phyloP scores from a whole-genome alignment of 2,113 vertebrate species.

The Mormyrus iriodes region DNA sequence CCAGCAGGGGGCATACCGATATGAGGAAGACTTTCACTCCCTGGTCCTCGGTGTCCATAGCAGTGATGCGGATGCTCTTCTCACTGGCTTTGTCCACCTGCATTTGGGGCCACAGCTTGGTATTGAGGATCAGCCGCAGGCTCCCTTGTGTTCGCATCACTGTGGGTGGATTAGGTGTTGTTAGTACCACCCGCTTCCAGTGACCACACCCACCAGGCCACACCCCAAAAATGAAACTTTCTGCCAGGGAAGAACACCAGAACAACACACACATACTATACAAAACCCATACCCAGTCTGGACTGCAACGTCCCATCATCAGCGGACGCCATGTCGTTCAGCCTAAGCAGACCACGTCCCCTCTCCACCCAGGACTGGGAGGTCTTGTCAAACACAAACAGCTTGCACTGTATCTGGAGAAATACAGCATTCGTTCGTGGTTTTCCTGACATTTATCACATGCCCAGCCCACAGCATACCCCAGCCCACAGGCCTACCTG shows the following conservation, averaged over 20 bases:
- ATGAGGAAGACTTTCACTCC: conserved; percentile 97
- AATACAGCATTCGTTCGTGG: not conserved
- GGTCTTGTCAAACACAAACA: conserved; percentile 79
- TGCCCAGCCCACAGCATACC: not conserved
- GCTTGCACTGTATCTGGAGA: conserved; percentile 76
- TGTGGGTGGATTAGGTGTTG: conserved; percentile 34
- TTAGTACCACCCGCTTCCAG: not conserved
- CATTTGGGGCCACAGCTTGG: conserved; percentile 98
- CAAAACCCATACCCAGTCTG: conserved; percentile 61
- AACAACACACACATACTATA: not conserved
- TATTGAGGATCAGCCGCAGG: conserved; percentile 92
- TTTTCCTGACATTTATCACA: not conserved
- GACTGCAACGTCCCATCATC: conserved; percentile 75
- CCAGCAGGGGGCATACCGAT: conserved; percentile 62
- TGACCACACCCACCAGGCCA: not conserved
- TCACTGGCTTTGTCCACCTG: conserved; percentile 98
- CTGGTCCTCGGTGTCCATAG: conserved; percentile 97
- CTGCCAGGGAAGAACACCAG: not conserved
- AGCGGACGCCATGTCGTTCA: conserved; percentile 79
- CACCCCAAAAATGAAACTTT: not conserved
- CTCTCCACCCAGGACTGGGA: conserved; percentile 82
- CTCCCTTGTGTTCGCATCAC: conserved; percentile 99
- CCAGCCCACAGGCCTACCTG: conserved; percentile 63
- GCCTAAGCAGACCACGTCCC: conserved; percentile 73
- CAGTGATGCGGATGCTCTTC: conserved; percentile 92